Percentiles rank a stretch among this genome's conserved stretches.
These are phyloP conservation scores for Diabrotica balteata DNA, from an alignment of 2,888 invertebrate genomes.

Conservation along the genomic window DNA sequence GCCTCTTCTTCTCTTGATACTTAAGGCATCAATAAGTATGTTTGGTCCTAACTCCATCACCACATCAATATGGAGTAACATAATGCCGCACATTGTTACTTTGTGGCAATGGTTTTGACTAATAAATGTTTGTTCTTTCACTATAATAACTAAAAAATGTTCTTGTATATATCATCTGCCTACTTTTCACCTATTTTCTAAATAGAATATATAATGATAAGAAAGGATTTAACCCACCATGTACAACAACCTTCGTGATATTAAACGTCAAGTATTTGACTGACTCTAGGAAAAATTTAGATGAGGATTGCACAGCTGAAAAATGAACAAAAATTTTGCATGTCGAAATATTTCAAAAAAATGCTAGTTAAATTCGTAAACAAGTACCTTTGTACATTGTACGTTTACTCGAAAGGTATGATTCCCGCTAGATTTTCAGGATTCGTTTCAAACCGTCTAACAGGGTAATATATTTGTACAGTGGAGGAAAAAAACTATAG, in stretches of 20 bases:
- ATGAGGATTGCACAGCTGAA: conserved; percentile 57
- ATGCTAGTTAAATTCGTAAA: conserved; percentile 21
- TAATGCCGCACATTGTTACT: no score
- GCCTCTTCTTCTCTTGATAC: no score
- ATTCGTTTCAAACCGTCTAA: conserved; percentile 10
- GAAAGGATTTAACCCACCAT: background rate
- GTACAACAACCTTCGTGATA: conserved; percentile 52
- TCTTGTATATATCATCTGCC: no score
- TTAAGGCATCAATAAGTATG: no score
- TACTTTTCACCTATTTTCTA: no score
- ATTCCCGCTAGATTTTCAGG: conserved; percentile 23
- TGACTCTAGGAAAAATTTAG: conserved; percentile 52
- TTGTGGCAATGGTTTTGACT: no score
- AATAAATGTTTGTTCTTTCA: no score
- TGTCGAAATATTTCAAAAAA: conserved; percentile 35
- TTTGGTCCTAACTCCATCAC: no score
- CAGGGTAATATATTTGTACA: no score
- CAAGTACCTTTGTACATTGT: conserved; percentile 15
- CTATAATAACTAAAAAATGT: no score
- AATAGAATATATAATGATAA: background rate
- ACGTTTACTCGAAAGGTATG: conserved; percentile 20
- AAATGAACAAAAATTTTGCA: conserved; percentile 44
- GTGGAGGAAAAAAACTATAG: no score
- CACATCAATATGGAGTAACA: no score
- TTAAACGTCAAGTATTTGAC: conserved; percentile 56